Evolutionary conservation across 35 echinoderm and acorn worm species (phyloP).

Genomic region (Acanthaster planci): DNA sequence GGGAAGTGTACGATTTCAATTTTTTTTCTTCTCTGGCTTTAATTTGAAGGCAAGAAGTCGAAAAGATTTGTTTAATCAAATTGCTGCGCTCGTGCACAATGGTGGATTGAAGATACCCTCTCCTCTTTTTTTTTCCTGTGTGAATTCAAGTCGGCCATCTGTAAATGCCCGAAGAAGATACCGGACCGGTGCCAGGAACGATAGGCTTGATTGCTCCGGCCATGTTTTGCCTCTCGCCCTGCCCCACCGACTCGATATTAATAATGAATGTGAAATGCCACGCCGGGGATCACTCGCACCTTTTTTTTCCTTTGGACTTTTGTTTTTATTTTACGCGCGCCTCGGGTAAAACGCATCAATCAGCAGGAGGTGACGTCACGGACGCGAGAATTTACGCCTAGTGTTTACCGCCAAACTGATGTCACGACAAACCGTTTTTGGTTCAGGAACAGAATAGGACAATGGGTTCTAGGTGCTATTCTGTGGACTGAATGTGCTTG

Average conservation of each 20-base stretch:
- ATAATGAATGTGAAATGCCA: background rate
- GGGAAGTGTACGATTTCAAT: slow-evolving; percentile 40
- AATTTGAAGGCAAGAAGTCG: slow-evolving; percentile 38
- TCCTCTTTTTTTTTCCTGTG: background rate
- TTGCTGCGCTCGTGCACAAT: background rate
- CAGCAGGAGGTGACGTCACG: slow-evolving; percentile 9
- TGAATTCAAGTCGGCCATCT: slow-evolving; percentile 6
- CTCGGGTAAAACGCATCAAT: slow-evolving; percentile 27
- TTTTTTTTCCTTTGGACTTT: no score
- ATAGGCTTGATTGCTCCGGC: no score
- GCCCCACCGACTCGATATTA: background rate
- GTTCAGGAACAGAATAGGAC: no score
- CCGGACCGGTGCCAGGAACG: no score
- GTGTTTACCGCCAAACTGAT: background rate
- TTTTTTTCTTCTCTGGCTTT: slow-evolving; percentile 26
- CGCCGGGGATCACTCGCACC: background rate
- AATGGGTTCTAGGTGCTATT: no score
- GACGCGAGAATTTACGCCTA: slow-evolving; percentile 9
- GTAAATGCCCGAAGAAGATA: background rate
- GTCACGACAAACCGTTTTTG: no score
- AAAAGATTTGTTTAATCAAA: slow-evolving; percentile 45
- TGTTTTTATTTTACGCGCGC: slow-evolving; percentile 5
- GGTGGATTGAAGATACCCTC: background rate
- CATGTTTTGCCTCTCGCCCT: no score
- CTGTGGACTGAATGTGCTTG: no score